Conservation (phyloP, 2,797 vertebrate genomes). For the Scolopax rusticola region DNA sequence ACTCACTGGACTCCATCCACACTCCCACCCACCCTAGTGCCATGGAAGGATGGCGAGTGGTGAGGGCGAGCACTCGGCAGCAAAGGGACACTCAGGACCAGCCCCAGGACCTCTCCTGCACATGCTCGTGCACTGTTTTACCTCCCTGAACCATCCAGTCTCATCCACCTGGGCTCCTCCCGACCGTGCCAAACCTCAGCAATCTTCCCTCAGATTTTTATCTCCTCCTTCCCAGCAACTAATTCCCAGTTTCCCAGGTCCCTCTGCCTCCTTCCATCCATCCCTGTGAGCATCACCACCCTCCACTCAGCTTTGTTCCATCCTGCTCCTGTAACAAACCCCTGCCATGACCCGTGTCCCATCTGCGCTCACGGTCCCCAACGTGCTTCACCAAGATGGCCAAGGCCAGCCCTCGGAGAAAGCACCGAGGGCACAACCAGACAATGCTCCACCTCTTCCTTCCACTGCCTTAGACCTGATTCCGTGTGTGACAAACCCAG, state of each 20-base stretch:
- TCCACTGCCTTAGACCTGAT: background rate
- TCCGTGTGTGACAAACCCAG: background rate
- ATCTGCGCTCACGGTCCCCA: background rate
- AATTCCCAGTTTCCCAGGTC: background rate
- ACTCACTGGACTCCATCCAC: rapidly evolving
- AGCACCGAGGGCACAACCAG: background rate
- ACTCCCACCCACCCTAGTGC: rapidly evolving
- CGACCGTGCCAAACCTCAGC: background rate
- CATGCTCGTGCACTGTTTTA: rapidly evolving
- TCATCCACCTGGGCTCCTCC: background rate
- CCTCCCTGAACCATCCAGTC: background rate
- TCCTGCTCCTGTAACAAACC: rapidly evolving
- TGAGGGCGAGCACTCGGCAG: background rate
- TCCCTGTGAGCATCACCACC: rapidly evolving
- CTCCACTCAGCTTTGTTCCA: background rate
- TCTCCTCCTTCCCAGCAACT: background rate
- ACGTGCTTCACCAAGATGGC: rapidly evolving
- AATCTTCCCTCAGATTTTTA: background rate
- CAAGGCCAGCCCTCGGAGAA: background rate
- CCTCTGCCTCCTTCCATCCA: background rate
- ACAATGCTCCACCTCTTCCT: rapidly evolving
- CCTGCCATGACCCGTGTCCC: background rate
- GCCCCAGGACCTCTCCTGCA: background rate
- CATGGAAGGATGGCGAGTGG: rapidly evolving
- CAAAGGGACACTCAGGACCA: background rate